Evolutionary conservation across 2,888 invertebrate species (phyloP), one percentile per base, ranked within the genome.

Genomic region (Eristalis intricaria): DNA sequence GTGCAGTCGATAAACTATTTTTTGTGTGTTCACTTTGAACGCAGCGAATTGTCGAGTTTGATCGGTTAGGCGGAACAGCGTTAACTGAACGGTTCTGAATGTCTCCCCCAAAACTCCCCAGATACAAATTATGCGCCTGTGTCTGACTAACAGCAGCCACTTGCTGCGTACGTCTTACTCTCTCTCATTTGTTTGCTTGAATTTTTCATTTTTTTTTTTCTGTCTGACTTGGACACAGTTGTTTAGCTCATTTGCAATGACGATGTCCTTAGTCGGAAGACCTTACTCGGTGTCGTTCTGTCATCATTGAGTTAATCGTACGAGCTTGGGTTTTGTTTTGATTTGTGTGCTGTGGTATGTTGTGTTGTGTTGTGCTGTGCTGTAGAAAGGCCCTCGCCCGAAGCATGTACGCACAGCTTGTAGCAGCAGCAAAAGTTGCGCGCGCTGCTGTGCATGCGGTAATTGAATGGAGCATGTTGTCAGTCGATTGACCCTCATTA

Each of bases 201-300:
- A 1, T 26, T 26, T 1, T 26, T 26, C 3, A 2, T 26, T 26
- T 26, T 26, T 26, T 26, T 26, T 3, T 26, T 26, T 77, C 64
- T 88, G 84, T 64, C 87, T 84, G 79, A 84, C 74, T 66, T 79
- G 10, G 68, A 26, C 75, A 35, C 19, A 22, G 69, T 82, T 22
- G 69, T 77, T 68, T 26, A 69, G 75, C 88, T 80, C 84, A 88
- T 88, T 88, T 88, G 88, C 88, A 88, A 88, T 88, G 88, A 88
- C 65, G 88, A 88, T 88, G 88, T 88, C 88, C 88, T 88, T 88
- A 88, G 84, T 88, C 74, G 73, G 88, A 88, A 88, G 88, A 81
- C 88, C 88, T 88, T 84, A 84, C 76, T 77, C 40, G 32, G 75
- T 73, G 84, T 80, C 65, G 66, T 63, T 73, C 32, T 70, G 10